These are phyloP conservation scores for Hirudinaria manillensis DNA, from an alignment of 2,888 invertebrate genomes.

Conservation along the genomic window DNA sequence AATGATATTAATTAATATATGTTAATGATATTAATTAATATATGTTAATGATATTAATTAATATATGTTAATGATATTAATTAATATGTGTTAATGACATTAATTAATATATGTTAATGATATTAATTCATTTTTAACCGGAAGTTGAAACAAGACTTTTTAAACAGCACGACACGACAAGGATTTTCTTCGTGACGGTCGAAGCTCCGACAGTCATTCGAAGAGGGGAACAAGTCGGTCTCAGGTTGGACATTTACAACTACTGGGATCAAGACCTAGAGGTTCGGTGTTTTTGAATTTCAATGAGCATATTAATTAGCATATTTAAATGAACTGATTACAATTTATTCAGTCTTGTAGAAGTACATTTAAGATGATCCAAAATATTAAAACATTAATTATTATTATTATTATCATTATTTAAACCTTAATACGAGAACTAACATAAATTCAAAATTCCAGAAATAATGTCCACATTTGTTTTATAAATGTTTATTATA, in stretches of 20 bases:
- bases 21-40: not conserved
- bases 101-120: not conserved
- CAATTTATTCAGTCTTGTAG: too few relatives aligned
- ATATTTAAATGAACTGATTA: constrained; percentile 4
- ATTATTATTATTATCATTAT: too few relatives aligned
- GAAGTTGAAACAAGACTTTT: not conserved
- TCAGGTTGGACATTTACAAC: constrained; percentile 87
- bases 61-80: not conserved
- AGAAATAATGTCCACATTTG: too few relatives aligned
- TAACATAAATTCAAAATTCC: too few relatives aligned
- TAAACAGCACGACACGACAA: constrained; percentile 72
- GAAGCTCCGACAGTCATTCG: constrained; percentile 78
- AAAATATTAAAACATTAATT: too few relatives aligned
- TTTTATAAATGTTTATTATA: too few relatives aligned
- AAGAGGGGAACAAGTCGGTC: constrained; percentile 87
- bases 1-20: not conserved
- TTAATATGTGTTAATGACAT: not conserved
- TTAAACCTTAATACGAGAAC: too few relatives aligned
- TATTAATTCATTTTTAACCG: not conserved
- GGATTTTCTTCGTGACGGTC: constrained; percentile 91
- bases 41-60: not conserved
- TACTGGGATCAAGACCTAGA: constrained; percentile 63
- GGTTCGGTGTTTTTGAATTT: constrained; percentile 40
- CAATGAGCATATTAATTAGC: not conserved
- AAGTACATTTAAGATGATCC: too few relatives aligned